phyloP scores from a whole-genome alignment of 2,888 invertebrate genomes.

The Tenodera sinensis region DNA sequence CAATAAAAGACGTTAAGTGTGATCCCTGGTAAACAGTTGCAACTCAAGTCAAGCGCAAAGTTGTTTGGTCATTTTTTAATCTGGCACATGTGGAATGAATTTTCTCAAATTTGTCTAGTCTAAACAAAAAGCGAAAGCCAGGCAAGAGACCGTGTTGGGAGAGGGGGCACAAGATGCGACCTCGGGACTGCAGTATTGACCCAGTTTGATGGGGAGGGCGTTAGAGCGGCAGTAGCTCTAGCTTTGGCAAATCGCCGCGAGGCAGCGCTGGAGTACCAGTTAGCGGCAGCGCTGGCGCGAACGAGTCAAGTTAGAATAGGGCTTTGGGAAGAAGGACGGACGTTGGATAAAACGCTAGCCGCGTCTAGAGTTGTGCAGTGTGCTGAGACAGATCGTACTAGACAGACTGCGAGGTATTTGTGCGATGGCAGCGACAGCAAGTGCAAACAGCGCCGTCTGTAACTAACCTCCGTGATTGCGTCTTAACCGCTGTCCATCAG shows the following conservation, averaged over 20 bases:
- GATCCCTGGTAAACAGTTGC: no score
- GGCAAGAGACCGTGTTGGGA: neutral
- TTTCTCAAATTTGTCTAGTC: neutral
- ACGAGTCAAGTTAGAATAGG: neutral
- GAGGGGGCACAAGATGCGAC: slow-evolving; percentile 7
- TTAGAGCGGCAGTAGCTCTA: neutral
- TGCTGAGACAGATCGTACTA: neutral
- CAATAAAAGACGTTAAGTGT: no score
- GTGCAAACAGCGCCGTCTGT: neutral
- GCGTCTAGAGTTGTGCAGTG: neutral
- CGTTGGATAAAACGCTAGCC: neutral
- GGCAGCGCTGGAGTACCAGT: slow-evolving; percentile 8
- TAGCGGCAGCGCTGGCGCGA: neutral
- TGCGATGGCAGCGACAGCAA: slow-evolving; percentile 21
- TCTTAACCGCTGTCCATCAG: neutral
- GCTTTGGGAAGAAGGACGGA: neutral
- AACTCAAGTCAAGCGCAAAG: no score
- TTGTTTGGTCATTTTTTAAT: no score
- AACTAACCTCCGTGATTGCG: slow-evolving; percentile 6
- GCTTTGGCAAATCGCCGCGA: slow-evolving; percentile 17
- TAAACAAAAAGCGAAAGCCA: neutral
- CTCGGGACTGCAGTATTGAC: slow-evolving; percentile 22
- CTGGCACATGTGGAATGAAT: neutral
- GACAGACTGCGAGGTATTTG: neutral
- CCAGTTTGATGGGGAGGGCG: slow-evolving; percentile 3